A percentile compares a stretch with the other conserved stretches of the same genome.
Conservation (phyloP, 2,113 vertebrate genomes). For the Tursiops truncatus region DNA sequence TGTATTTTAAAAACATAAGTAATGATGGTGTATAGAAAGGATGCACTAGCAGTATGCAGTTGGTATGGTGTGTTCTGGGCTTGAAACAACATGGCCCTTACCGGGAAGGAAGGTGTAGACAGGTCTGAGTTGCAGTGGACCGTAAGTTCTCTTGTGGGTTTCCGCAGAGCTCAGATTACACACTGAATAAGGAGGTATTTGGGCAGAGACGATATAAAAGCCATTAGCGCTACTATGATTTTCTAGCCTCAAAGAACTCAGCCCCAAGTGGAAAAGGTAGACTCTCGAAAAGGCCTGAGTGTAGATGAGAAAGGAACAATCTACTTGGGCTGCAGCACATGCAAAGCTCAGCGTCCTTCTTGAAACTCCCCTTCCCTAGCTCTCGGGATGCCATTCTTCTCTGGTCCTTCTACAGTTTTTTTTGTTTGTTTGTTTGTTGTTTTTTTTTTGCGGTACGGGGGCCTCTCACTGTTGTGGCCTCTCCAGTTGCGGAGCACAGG, state of each 20-base stretch:
- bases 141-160: background rate
- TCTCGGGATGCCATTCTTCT: background rate
- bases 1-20: background rate
- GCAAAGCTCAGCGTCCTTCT: background rate
- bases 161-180: constrained; percentile 35
- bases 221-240: constrained; percentile 30
- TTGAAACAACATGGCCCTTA: constrained; percentile 29
- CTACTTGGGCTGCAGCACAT: background rate
- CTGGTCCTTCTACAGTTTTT: background rate
- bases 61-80: background rate
- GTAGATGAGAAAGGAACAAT: background rate
- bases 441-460: too few relatives aligned
- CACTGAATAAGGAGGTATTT: background rate
- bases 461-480: too few relatives aligned
- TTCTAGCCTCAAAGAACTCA: constrained; percentile 25
- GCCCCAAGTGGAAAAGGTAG: background rate
- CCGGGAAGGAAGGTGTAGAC: background rate
- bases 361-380: background rate
- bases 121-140: background rate
- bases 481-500: too few relatives aligned
- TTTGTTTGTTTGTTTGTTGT: too few relatives aligned
- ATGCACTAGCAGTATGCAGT: background rate
- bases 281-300: background rate
- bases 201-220: constrained; percentile 17
- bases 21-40: background rate